These are phyloP conservation scores for Bubo blakistoni DNA, from an alignment of 2,113 vertebrate species.

Conservation along the genomic window DNA sequence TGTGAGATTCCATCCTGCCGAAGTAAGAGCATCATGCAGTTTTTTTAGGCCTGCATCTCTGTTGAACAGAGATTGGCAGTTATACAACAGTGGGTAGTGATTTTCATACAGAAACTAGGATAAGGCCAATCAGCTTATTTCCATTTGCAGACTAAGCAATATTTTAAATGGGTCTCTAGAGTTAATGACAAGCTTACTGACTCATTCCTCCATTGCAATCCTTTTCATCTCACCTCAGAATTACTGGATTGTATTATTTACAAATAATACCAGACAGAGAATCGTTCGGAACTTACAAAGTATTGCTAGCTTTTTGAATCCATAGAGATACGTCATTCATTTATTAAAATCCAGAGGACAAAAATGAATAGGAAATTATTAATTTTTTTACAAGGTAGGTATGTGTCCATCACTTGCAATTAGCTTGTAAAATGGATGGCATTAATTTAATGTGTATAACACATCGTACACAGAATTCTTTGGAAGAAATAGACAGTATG, in stretches of 20 bases:
- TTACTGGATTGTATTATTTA: background rate
- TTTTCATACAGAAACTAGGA: background rate
- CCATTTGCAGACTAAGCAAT: background rate
- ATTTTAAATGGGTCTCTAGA: background rate
- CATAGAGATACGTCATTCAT: background rate
- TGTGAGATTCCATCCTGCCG: slow-evolving; percentile 92
- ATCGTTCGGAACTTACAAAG: background rate
- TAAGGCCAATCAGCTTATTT: background rate
- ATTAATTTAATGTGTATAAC: background rate
- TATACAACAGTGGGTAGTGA: background rate
- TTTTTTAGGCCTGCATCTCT: background rate
- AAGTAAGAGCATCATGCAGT: slow-evolving; percentile 76
- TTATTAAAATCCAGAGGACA: background rate
- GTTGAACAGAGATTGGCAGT: background rate
- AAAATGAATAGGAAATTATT: background rate
- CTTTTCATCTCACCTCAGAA: background rate
- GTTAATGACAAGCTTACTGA: background rate
- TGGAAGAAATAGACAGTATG: background rate
- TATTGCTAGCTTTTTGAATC: background rate
- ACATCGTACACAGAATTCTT: background rate
- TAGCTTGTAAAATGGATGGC: background rate
- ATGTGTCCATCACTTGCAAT: background rate
- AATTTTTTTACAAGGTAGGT: background rate
- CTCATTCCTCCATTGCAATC: background rate
- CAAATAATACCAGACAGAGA: background rate